Evolutionary conservation across 2,113 vertebrate species (phyloP), one percentile per base, ranked within the genome.

Genomic region (Pterocles orientalis): DNA sequence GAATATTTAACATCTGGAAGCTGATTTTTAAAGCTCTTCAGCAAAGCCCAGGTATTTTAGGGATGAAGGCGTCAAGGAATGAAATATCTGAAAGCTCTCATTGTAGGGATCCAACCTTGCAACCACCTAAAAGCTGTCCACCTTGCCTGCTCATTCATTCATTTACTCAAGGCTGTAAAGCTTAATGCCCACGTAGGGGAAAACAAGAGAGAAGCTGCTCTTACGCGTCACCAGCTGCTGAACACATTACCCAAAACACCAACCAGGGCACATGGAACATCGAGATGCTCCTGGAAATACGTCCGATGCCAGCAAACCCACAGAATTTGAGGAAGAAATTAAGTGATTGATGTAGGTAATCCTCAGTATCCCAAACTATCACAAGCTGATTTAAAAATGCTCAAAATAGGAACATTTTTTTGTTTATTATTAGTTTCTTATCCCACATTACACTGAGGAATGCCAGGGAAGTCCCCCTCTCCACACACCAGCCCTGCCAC

Each of bases 1-100:
- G 82, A 90, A 28, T 71, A 95, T 90, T 86, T 36, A 94, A 83
- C 92, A 77, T 34, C 79, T 84, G 29, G 28, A 90, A 76, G 75
- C 10, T 14, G 10, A 16, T 48, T 93, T 71, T 80, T 64, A 82
- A 91, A 88, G 76, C 68, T 83, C 33, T 82, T 51, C 68, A 91
- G 87, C 45, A 79, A 86, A 92, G 54, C 43, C 34, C 34, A 56
- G 47, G 66, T 91, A 64, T 90, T 86, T 82, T 15, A 69, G 43
- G 33, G 29, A 72, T 26, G 51, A 61, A 68, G 13, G 18, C 71
- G 17, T 39, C 18, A 47, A 69, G 56, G 70, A 80, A 80, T 10
- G 14, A 70, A 36, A 18, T 12, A 51, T 39, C 64, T 77, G 62
- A 61, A 81, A 91, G 66, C 57, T 60, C 34, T 53, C 41, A 18